These are phyloP conservation scores for Proterorhinus semilunaris DNA, from an alignment of 2,113 vertebrate species.

Conservation along the genomic window DNA sequence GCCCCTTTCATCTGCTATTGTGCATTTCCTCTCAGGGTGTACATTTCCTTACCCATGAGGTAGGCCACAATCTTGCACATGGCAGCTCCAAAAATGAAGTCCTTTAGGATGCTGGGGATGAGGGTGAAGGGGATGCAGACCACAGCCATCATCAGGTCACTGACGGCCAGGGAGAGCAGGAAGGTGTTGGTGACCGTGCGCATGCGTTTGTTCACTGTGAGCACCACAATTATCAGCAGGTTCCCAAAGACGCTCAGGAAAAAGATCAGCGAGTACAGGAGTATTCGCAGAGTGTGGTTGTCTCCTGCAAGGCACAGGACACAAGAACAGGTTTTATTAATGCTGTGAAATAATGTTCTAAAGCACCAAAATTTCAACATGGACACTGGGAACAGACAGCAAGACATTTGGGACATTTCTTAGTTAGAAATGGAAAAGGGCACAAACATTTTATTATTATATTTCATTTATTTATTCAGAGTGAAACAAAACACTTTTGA, in stretches of 20 bases:
- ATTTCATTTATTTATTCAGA: too few species aligned
- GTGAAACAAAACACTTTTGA: too few species aligned
- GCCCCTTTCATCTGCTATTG: constrained; percentile 1
- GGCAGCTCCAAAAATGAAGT: constrained; percentile 90
- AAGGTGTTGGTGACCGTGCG: constrained; percentile 95
- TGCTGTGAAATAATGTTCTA: too few species aligned
- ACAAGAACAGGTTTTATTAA: background rate
- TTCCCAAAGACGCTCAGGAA: constrained; percentile 90
- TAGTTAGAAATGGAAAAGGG: too few species aligned
- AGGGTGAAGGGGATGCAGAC: constrained; percentile 97
- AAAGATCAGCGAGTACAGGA: constrained; percentile 89
- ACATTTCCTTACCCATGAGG: constrained; percentile 86
- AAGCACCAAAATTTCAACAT: background rate
- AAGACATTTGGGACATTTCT: too few species aligned
- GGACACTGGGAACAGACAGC: too few species aligned
- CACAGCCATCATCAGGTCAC: constrained; percentile 90
- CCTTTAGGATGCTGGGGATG: constrained; percentile 89
- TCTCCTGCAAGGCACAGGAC: constrained; percentile 73
- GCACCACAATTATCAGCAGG: constrained; percentile 86
- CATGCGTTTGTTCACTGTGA: constrained; percentile 87
- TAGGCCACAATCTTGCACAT: constrained; percentile 93
- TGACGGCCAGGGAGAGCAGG: constrained; percentile 91
- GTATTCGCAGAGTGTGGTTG: constrained; percentile 80
- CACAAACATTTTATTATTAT: too few species aligned
- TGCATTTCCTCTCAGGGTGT: background rate